A percentile compares a stretch with the other conserved stretches of the same genome.
Evolutionary conservation across 2,113 vertebrate species (phyloP).

Genomic region (Vanacampus margaritifer): DNA sequence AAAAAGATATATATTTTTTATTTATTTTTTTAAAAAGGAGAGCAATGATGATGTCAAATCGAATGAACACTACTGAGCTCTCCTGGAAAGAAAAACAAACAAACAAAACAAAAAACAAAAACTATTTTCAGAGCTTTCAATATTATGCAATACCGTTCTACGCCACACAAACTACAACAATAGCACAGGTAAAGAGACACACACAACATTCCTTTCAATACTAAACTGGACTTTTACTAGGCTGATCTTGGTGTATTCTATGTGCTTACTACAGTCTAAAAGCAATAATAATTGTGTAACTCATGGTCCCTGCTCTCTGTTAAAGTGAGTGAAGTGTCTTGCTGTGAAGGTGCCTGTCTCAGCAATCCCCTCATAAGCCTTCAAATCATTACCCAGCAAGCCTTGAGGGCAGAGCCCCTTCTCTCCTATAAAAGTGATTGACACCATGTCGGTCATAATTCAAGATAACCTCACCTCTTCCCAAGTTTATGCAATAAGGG

Average conservation of each 20-base stretch:
- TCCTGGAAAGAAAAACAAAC: too few relatives aligned
- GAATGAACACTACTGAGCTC: too few relatives aligned
- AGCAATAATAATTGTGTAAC: background rate
- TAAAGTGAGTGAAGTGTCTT: background rate
- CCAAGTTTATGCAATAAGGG: conserved; percentile 13
- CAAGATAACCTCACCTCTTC: conserved; percentile 22
- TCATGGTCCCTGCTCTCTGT: background rate
- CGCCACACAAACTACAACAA: background rate
- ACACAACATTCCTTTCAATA: conserved; percentile 29
- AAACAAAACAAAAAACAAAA: too few relatives aligned
- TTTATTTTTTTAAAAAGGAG: too few relatives aligned
- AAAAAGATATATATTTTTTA: too few relatives aligned
- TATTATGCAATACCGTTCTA: background rate
- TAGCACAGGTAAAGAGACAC: conserved; percentile 5
- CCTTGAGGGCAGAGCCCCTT: conserved; percentile 11
- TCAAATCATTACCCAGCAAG: conserved; percentile 15
- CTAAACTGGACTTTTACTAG: background rate
- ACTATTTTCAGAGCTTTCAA: background rate
- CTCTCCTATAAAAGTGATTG: conserved; percentile 10
- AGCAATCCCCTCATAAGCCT: conserved; percentile 14
- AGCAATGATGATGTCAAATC: too few relatives aligned
- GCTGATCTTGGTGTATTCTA: background rate
- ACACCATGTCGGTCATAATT: conserved; percentile 14
- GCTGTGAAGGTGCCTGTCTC: background rate
- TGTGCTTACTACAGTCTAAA: background rate